Conservation (phyloP, 2,888 invertebrate genomes). For the Octonoba sinensis region DNA sequence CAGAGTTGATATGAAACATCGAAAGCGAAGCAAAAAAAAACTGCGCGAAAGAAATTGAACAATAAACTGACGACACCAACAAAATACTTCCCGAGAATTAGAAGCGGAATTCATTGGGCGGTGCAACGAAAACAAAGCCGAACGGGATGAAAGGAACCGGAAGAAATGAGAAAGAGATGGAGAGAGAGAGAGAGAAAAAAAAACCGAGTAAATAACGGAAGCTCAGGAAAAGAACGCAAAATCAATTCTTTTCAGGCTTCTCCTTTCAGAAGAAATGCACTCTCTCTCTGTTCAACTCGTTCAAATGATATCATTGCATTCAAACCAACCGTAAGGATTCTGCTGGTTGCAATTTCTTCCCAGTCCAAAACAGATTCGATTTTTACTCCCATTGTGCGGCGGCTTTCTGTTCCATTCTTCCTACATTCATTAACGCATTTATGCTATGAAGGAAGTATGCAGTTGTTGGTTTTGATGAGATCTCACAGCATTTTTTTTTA, state of each 20-base stretch:
- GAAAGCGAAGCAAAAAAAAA: background rate
- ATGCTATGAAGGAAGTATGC: too few species aligned
- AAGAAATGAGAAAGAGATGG: background rate
- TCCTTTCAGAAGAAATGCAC: conserved; percentile 1
- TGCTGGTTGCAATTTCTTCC: background rate
- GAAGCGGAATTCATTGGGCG: conserved; percentile 1
- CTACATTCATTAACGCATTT: too few species aligned
- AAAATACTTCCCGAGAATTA: conserved; percentile 7
- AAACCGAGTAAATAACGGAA: background rate
- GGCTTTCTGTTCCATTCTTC: too few species aligned
- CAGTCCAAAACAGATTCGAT: too few species aligned
- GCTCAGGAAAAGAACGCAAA: too few species aligned
- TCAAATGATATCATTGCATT: conserved; percentile 11
- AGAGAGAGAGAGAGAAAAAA: background rate
- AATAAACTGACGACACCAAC: background rate
- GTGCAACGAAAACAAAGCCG: conserved; percentile 1
- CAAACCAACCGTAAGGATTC: conserved; percentile 28
- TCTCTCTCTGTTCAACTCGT: conserved; percentile 1
- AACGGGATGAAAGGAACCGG: background rate
- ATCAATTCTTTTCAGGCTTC: conserved; percentile 7
- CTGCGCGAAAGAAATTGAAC: conserved; percentile 13
- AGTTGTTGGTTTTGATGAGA: too few species aligned
- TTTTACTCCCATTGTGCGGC: too few species aligned
- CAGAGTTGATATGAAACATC: background rate
- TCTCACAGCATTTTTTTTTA: too few species aligned